Percentiles rank a stretch among this genome's conserved stretches.
phyloP scores from a whole-genome alignment of 1,140 invertebrate species.

The Stegodyphus dumicola region DNA sequence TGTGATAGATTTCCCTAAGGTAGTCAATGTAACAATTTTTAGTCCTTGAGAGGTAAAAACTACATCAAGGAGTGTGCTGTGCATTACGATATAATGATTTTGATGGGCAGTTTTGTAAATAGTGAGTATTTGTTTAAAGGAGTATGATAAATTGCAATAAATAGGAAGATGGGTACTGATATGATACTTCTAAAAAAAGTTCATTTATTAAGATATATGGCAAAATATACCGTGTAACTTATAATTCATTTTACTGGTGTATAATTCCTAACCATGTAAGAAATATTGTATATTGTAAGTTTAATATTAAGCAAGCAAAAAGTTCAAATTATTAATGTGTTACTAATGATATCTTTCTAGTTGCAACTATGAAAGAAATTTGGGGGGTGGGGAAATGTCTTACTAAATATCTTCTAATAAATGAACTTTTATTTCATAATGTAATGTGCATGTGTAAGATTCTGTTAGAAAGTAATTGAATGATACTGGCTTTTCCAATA shows the following conservation, averaged over 20 bases:
- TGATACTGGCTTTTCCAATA: too few relatives aligned
- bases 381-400: background rate
- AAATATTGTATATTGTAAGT: too few relatives aligned
- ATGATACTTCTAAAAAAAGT: background rate
- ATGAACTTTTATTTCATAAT: too few relatives aligned
- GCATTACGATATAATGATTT: conserved; percentile 45
- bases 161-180: background rate
- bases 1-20: conserved; percentile 56
- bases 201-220: background rate
- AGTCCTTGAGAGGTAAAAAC: conserved; percentile 32
- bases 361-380: background rate
- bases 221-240: too few relatives aligned
- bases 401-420: background rate
- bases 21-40: conserved; percentile 57
- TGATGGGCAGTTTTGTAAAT: conserved; percentile 49
- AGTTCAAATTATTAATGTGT: too few relatives aligned
- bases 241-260: too few relatives aligned
- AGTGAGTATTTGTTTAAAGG: conserved; percentile 10
- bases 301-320: too few relatives aligned
- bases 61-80: conserved; percentile 22
- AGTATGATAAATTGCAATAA: conserved; percentile 26
- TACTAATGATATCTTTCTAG: too few relatives aligned
- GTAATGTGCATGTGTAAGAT: too few relatives aligned
- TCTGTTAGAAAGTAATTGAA: too few relatives aligned
- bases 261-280: too few relatives aligned